Evolutionary conservation across 2,888 invertebrate genomes (phyloP).

Genomic region (Acheta domesticus): DNA sequence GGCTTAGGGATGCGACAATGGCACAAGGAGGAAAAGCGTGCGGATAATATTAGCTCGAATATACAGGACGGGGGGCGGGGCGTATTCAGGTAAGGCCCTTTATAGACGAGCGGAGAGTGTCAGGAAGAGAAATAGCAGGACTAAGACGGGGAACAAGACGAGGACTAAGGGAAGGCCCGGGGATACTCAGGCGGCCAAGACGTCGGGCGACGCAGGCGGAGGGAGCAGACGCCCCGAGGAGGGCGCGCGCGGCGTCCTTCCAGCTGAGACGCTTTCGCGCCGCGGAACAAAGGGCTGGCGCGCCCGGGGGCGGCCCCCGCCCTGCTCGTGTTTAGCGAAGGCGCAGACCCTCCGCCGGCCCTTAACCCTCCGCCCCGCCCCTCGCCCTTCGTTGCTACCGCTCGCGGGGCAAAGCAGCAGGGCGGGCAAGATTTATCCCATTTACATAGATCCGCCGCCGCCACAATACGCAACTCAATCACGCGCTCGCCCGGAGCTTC

Average conservation of each 20-base stretch:
- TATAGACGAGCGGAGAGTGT: too few relatives aligned
- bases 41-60: background rate
- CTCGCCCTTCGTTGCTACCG: too few relatives aligned
- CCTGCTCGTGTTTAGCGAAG: background rate
- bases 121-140: too few relatives aligned
- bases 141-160: too few relatives aligned
- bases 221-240: too few relatives aligned
- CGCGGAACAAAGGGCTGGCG: background rate
- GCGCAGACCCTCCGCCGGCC: background rate
- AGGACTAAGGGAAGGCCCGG: too few relatives aligned
- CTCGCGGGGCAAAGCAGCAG: background rate
- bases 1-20: background rate
- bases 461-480: background rate
- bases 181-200: too few relatives aligned
- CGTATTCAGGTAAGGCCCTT: too few relatives aligned
- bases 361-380: background rate
- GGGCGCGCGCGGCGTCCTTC: background rate
- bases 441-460: conserved; percentile 18
- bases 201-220: too few relatives aligned
- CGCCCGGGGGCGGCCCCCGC: background rate
- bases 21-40: background rate
- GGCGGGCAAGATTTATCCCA: background rate
- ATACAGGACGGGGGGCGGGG: too few relatives aligned
- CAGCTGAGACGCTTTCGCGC: background rate
- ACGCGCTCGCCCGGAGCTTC: background rate